Percentiles rank a stretch among this genome's conserved stretches.
Conservation (phyloP, 2,113 vertebrate genomes). For the Salvelinus namaycush region DNA sequence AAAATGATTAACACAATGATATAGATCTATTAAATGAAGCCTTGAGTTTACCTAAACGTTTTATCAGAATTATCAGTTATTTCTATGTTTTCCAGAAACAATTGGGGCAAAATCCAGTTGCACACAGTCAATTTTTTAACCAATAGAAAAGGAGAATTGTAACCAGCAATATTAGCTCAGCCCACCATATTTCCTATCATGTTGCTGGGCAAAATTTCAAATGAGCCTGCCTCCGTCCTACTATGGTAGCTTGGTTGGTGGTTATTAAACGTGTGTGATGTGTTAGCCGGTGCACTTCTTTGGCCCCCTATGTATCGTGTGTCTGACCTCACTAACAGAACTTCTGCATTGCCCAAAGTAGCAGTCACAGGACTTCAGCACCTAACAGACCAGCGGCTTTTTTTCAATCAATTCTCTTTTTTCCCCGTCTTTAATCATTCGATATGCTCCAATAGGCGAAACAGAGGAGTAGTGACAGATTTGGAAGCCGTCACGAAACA, state of each 20-base stretch:
- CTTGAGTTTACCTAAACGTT: not conserved
- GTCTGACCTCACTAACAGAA: conserved; percentile 59
- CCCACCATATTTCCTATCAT: conserved; percentile 1
- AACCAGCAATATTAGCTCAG: not conserved
- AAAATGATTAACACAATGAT: not conserved
- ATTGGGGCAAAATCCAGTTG: too few species aligned
- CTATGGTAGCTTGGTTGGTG: conserved; percentile 50
- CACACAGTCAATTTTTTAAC: not conserved
- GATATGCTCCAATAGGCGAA: conserved; percentile 31
- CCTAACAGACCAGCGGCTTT: conserved; percentile 17
- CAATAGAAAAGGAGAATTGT: not conserved
- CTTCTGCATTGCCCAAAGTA: conserved; percentile 52
- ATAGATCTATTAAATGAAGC: not conserved
- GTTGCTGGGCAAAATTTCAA: conserved; percentile 69
- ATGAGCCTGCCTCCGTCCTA: conserved; percentile 44
- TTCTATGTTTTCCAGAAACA: too few species aligned
- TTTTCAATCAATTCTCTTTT: conserved; percentile 1
- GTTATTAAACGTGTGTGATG: conserved; percentile 59
- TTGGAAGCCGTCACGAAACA: not conserved
- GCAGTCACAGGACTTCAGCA: conserved; percentile 49
- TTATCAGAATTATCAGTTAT: not conserved
- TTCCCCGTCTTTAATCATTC: conserved; percentile 28
- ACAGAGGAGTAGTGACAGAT: conserved; percentile 45
- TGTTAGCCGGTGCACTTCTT: conserved; percentile 43
- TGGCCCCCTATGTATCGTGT: conserved; percentile 69